Evolutionary conservation across 2,797 vertebrate genomes (phyloP), one percentile per base, ranked within the genome.

Genomic region (Distichodus sexfasciatus): DNA sequence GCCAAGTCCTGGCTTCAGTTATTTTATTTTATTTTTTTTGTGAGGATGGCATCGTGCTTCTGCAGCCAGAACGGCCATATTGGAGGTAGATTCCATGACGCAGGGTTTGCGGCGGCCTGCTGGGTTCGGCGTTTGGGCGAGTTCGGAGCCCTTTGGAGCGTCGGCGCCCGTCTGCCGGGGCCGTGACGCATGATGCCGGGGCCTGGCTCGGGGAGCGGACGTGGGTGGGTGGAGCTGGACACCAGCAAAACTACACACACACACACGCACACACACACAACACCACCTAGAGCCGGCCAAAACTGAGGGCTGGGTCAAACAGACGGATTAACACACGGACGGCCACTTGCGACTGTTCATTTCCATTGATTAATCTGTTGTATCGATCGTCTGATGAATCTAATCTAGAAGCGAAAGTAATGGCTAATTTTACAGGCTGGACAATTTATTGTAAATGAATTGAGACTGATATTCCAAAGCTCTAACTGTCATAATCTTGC

Each of bases 71-170:
- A 31, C n/a, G 28, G 44, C 44, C 31, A 78, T 68, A 64, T 59
- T 68, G 68, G 60, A 36, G 60, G 60, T 69, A 47, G 64, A 68
- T 68, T 64, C 50, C 69, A 68, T 61, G 58, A 70, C 63, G 68
- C 55, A 73, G 55, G 31, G 54, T 59, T 43, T 59, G 43, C 53
- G 24, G 28, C 36, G n/a, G 50, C 61, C 53, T 46, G 43, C 61
- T 28, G 69, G 23, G 68, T 36, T 46, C 33, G 69, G 51, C 46
- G 17, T 40, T 50, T 35, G 11, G 11, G 31, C 15, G 46, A 38
- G 44, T 19, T 15, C n/a, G 14, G 12, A 40, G 21, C 69, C 15
- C 36, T 50, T 48, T 21, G 35, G n/a, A n/a, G n/a, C n/a, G n/a
- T n/a, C n/a, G n/a, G n/a, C n/a, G n/a, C 36, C 29, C 15, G 28